Base-by-base conservation (phyloP, 2,797 vertebrate genomes). In the Trematocara caparti region DNA sequence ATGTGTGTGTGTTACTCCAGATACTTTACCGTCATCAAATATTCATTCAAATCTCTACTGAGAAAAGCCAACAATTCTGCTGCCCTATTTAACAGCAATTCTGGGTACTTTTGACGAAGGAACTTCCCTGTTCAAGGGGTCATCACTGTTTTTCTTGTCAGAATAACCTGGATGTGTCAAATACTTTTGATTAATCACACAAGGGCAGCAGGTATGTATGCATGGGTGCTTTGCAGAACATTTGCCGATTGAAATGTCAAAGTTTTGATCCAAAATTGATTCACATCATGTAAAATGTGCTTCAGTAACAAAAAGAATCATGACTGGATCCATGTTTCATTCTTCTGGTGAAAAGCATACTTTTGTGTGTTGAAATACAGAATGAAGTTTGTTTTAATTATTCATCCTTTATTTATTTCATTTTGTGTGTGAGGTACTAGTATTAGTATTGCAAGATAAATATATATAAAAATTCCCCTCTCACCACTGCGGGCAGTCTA, bases 151-250 rank as follows among this genome's bases (percentile, higher is more conserved):
- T 81, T 81, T 69, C 38, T 57, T 47, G 17, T 71, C 79, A 4
- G 13, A 89, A 88, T 83, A 88, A 88, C 78, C 73, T 83, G 84
- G 66, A 80, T 82, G 75, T 87, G 86, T 88, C 84, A 88, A 38
- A 88, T 80, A 86, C 76, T 82, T 91, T 86, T 92, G 92, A 93
- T 91, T 85, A 89, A 89, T 90, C 74, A 57, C 89, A 21, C 34
- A 4, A 27, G 83, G 73, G 72, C 78, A 82, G 86, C 57, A 83
- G 82, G 59, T 59, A 85, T 57, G 75, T 81, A 66, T 50, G 75
- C 59, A 55, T 14, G 32, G 66, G 27, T 82, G 85, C 75, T 85
- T 79, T 79, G 49, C 73, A 62, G 81, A 90, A 83, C 71, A 30
- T 84, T 69, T 76, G 62, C 73, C 79, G 79, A 83, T 76, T 88